phyloP scores from a whole-genome alignment of 2,113 vertebrate genomes.

The Lepisosteus osseus region DNA sequence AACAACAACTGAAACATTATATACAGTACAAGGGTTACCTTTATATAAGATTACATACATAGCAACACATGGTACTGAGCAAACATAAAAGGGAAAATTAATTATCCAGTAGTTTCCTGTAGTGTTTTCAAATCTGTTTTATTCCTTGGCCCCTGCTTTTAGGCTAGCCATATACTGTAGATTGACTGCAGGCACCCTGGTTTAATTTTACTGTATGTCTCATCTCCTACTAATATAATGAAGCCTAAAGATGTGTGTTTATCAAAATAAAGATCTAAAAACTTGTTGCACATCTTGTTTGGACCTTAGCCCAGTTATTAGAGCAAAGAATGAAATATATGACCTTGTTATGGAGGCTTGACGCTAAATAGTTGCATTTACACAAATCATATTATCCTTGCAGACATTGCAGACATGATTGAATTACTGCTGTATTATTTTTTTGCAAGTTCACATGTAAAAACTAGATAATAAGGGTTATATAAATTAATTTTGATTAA shows the following conservation, averaged over 20 bases:
- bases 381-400: slow-evolving; percentile 1
- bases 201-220: neutral
- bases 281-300: neutral
- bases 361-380: slow-evolving; percentile 6
- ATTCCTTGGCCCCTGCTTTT: too few species aligned
- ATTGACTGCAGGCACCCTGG: neutral
- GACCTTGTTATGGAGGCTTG: neutral
- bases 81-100: too few species aligned
- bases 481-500: too few species aligned
- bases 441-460: too few species aligned
- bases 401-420: neutral
- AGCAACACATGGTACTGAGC: too few species aligned
- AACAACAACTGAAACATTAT: too few species aligned
- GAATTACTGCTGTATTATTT: neutral
- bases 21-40: too few species aligned
- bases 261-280: neutral
- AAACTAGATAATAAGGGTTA: too few species aligned
- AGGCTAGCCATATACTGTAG: neutral
- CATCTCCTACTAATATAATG: neutral
- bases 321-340: neutral
- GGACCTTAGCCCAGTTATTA: neutral
- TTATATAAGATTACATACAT: too few species aligned
- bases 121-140: too few species aligned
- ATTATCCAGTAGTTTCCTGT: too few species aligned
- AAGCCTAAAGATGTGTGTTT: neutral